These are phyloP conservation scores for Chrysomela aeneicollis DNA, from an alignment of 2,888 invertebrate genomes.

Conservation along the genomic window DNA sequence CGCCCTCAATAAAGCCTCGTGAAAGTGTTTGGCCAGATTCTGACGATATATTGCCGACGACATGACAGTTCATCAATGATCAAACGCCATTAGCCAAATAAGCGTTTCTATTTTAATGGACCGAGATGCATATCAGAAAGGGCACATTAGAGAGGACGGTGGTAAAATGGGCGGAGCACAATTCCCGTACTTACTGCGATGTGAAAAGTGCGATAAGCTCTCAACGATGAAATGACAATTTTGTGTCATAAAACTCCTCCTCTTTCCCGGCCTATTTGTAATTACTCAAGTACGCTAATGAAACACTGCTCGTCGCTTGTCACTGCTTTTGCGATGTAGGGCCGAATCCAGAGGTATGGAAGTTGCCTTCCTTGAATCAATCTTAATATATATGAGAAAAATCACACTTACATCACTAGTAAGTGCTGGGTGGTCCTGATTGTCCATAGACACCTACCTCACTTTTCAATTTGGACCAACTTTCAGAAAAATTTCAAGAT, in stretches of 20 bases:
- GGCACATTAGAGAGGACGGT: constrained; percentile 46
- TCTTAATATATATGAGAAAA: no score
- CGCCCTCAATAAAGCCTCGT: neutral
- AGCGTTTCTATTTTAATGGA: constrained; percentile 48
- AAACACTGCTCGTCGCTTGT: constrained; percentile 38
- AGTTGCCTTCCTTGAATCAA: neutral
- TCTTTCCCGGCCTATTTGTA: constrained; percentile 31
- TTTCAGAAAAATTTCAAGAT: no score
- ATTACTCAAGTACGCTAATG: constrained; percentile 39
- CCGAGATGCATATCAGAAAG: constrained; percentile 47
- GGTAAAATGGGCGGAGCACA: constrained; percentile 44
- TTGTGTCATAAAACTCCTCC: constrained; percentile 54
- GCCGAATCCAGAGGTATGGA: neutral
- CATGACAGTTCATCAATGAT: constrained; percentile 38
- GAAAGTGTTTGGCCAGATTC: constrained; percentile 7
- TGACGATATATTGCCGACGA: constrained; percentile 22
- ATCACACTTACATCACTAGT: no score
- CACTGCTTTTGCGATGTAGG: constrained; percentile 24
- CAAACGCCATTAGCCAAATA: constrained; percentile 46
- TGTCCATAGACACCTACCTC: no score
- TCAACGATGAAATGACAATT: constrained; percentile 56
- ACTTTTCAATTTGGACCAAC: no score
- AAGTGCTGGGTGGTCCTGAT: no score
- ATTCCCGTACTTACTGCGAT: constrained; percentile 47
- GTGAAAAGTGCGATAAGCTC: constrained; percentile 47